These are phyloP conservation scores for Drosophila willistoni DNA, from an alignment of 1,140 invertebrate species.

Conservation along the genomic window DNA sequence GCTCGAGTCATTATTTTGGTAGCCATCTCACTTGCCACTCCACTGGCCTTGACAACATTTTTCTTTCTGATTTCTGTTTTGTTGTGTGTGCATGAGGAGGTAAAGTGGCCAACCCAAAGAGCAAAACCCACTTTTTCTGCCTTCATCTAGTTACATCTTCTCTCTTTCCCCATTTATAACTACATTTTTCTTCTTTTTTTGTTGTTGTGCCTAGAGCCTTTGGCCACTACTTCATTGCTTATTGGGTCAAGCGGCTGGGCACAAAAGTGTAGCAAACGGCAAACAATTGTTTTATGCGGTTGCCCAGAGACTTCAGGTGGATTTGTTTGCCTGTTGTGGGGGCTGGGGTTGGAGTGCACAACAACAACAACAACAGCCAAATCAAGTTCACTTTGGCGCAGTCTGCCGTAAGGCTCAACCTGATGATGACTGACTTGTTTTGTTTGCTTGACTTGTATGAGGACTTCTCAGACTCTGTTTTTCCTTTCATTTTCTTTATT, in stretches of 20 bases:
- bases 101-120: conserved; percentile 26
- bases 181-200: neutral
- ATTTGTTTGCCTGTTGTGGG: no score
- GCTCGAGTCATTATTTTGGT: neutral
- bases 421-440: conserved; percentile 25
- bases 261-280: conserved; percentile 62
- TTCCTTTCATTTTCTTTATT: neutral
- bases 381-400: conserved; percentile 69
- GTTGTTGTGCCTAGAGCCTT: neutral
- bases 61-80: conserved; percentile 40
- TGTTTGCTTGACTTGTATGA: conserved; percentile 38
- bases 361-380: conserved; percentile 28
- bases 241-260: conserved; percentile 63
- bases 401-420: conserved; percentile 55
- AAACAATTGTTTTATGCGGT: conserved; percentile 67
- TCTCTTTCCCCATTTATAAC: conserved; percentile 5
- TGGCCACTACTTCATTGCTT: conserved; percentile 48
- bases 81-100: conserved; percentile 39
- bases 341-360: neutral
- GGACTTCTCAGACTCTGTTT: conserved; percentile 8
- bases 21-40: neutral
- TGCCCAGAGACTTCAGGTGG: neutral
- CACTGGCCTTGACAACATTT: conserved; percentile 22
- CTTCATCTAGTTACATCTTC: conserved; percentile 17
- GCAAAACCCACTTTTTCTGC: conserved; percentile 19